A percentile compares a stretch with the other conserved stretches of the same genome.
These are phyloP conservation scores for Monopterus albus DNA, from an alignment of 2,113 vertebrate genomes.

Conservation along the genomic window DNA sequence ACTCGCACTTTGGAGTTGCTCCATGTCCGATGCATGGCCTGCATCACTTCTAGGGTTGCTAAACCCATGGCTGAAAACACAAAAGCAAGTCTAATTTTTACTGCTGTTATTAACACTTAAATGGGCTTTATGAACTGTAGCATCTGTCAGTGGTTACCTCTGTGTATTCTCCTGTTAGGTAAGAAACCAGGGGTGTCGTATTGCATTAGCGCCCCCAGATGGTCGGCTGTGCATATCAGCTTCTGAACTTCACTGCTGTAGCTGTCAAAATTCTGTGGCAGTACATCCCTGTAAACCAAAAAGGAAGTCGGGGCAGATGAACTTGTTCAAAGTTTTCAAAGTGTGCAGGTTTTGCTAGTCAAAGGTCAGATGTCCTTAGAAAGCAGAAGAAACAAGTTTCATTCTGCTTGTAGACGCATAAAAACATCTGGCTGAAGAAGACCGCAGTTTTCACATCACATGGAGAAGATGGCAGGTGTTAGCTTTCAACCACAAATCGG, in stretches of 20 bases:
- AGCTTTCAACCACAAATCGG: constrained; percentile 1
- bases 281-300: constrained; percentile 87
- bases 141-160: constrained; percentile 85
- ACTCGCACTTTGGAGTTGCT: constrained; percentile 96
- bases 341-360: not conserved
- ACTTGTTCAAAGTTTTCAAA: not conserved
- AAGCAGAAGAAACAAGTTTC: not conserved
- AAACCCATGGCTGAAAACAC: constrained; percentile 91
- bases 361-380: not conserved
- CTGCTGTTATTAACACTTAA: not conserved
- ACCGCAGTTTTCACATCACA: not conserved
- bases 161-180: constrained; percentile 94
- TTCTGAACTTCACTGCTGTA: constrained; percentile 93
- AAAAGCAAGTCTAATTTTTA: not conserved
- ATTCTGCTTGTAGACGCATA: not conserved
- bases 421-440: not conserved
- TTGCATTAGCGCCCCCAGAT: constrained; percentile 94
- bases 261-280: constrained; percentile 94
- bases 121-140: not conserved
- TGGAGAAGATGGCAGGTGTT: constrained; percentile 1
- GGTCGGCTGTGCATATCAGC: constrained; percentile 93
- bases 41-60: constrained; percentile 96
- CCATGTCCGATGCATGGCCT: constrained; percentile 95
- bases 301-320: not conserved
- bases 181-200: constrained; percentile 97